Percentiles rank a stretch among this genome's conserved stretches.
phyloP scores from a whole-genome alignment of 2,797 vertebrate genomes.

The Enteromius trimaculatus region DNA sequence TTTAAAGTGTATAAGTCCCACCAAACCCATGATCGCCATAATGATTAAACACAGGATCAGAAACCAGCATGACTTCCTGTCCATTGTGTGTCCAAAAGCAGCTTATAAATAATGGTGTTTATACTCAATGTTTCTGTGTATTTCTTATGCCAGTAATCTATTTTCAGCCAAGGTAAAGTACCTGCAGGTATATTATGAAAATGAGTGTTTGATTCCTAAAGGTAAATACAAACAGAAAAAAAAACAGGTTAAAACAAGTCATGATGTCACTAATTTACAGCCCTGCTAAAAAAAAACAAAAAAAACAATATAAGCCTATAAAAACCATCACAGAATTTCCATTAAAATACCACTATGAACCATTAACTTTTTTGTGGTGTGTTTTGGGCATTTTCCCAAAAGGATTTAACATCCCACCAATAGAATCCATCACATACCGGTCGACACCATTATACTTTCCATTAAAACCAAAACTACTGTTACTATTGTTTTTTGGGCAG shows the following conservation, averaged over 20 bases:
- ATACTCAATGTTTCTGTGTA: not conserved
- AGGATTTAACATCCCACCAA: too few relatives aligned
- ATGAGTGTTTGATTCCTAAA: not conserved
- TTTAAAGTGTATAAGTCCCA: not conserved
- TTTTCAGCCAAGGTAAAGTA: not conserved
- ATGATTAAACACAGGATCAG: not conserved
- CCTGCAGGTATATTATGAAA: not conserved
- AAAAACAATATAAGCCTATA: too few relatives aligned
- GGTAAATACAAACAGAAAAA: slow-evolving; percentile 8
- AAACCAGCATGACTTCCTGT: not conserved
- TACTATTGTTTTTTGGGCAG: too few relatives aligned
- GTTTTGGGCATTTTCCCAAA: too few relatives aligned
- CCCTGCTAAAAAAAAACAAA: too few relatives aligned
- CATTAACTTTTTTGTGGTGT: too few relatives aligned
- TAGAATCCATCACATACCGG: too few relatives aligned
- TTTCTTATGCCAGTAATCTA: not conserved
- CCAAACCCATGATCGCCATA: not conserved
- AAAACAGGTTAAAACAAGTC: not conserved
- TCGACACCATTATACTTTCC: too few relatives aligned
- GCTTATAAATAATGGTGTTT: not conserved
- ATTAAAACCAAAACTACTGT: too few relatives aligned
- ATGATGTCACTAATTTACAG: not conserved
- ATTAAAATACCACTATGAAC: too few relatives aligned
- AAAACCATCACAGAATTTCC: too few relatives aligned
- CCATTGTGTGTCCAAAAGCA: slow-evolving; percentile 3